Conservation (phyloP, 2,888 invertebrate species). For the Clunio marinus region DNA sequence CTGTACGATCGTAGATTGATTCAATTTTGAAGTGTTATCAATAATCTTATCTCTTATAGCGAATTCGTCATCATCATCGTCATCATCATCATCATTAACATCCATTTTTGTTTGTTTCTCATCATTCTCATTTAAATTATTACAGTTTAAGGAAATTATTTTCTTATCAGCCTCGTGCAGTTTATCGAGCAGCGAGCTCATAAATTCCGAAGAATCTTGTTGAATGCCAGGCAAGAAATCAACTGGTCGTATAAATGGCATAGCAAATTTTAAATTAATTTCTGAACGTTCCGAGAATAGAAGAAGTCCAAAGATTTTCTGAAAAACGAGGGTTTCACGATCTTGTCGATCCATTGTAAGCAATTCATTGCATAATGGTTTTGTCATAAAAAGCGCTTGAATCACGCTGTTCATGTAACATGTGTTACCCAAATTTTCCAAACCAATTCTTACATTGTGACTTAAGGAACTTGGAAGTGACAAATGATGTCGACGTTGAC, state of each 20-base stretch:
- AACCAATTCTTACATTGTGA: conserved; percentile 57
- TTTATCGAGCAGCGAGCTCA: conserved; percentile 59
- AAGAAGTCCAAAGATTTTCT: conserved; percentile 69
- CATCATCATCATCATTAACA: neutral
- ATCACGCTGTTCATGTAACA: conserved; percentile 87
- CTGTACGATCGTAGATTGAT: conserved; percentile 52
- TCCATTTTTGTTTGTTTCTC: neutral
- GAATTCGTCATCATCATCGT: neutral
- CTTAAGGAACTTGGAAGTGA: neutral
- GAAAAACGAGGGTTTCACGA: conserved; percentile 62
- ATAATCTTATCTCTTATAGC: neutral
- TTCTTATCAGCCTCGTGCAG: conserved; percentile 67
- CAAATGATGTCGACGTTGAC: conserved; percentile 43
- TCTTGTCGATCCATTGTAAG: conserved; percentile 55
- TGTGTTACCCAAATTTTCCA: conserved; percentile 79
- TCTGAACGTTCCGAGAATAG: conserved; percentile 63
- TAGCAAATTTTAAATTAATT: conserved; percentile 67
- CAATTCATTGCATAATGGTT: conserved; percentile 69
- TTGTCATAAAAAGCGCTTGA: conserved; percentile 78
- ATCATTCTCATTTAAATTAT: neutral
- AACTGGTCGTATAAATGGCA: conserved; percentile 67
- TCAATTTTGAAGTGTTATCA: conserved; percentile 4
- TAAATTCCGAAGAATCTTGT: conserved; percentile 84
- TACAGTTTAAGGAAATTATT: neutral
- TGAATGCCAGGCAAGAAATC: conserved; percentile 74